Conservation (phyloP, 2,113 vertebrate genomes). For the Morone chrysops region DNA sequence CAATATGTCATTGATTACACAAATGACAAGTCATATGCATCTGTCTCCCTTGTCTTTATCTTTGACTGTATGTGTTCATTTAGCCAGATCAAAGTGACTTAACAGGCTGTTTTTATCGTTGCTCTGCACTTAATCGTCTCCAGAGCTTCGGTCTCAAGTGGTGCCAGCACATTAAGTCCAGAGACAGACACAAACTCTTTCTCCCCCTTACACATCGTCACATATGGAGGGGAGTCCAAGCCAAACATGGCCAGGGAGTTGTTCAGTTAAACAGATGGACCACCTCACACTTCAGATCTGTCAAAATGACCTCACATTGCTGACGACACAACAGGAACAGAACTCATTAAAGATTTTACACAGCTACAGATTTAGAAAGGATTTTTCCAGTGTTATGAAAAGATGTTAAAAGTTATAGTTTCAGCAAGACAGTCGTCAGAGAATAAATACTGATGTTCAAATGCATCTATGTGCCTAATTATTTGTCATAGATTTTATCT, state of each 20-base stretch:
- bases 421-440: not conserved
- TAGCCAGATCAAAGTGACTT: slow-evolving; percentile 69
- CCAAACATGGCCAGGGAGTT: slow-evolving; percentile 25
- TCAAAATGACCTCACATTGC: slow-evolving; percentile 14
- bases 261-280: slow-evolving; percentile 60
- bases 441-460: not conserved
- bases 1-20: slow-evolving; percentile 8
- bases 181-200: slow-evolving; percentile 25
- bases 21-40: slow-evolving; percentile 11
- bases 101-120: slow-evolving; percentile 53
- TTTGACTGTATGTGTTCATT: slow-evolving; percentile 45
- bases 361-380: not conserved
- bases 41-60: slow-evolving; percentile 35
- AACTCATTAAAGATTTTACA: slow-evolving; percentile 19
- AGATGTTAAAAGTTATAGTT: no score
- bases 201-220: slow-evolving; percentile 23
- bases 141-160: slow-evolving; percentile 52
- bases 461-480: not conserved
- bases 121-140: slow-evolving; percentile 59
- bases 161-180: slow-evolving; percentile 29
- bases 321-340: slow-evolving; percentile 22
- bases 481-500: not conserved
- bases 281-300: slow-evolving; percentile 33
- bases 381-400: not conserved
- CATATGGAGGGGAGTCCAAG: slow-evolving; percentile 26